These are phyloP conservation scores for Recurvirostra avosetta DNA, from an alignment of 2,113 vertebrate species.

Conservation along the genomic window DNA sequence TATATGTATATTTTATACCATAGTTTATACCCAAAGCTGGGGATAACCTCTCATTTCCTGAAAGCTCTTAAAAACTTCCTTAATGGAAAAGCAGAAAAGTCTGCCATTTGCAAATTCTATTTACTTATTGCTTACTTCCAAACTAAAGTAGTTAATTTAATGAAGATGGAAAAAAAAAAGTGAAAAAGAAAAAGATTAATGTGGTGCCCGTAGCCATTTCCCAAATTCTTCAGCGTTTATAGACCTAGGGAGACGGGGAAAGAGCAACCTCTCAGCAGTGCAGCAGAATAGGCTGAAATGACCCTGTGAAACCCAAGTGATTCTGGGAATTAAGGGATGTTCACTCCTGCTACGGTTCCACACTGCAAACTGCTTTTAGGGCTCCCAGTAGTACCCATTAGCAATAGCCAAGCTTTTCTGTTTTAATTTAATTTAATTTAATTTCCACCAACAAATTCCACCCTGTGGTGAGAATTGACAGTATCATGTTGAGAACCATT, in stretches of 20 bases:
- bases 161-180: background rate
- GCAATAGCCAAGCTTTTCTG: slow-evolving; percentile 40
- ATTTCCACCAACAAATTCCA: slow-evolving; percentile 56
- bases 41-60: background rate
- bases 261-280: slow-evolving; percentile 7
- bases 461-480: slow-evolving; percentile 57
- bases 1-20: background rate
- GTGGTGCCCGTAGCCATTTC: background rate
- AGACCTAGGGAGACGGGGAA: slow-evolving; percentile 24
- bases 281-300: background rate
- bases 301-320: background rate
- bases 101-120: background rate
- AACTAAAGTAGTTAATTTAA: slow-evolving; percentile 17
- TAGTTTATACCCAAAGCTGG: background rate
- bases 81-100: slow-evolving; percentile 6
- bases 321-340: slow-evolving; percentile 35
- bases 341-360: slow-evolving; percentile 4
- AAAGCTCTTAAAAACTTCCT: background rate
- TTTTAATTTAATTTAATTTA: slow-evolving; percentile 58
- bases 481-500: slow-evolving; percentile 52
- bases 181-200: background rate
- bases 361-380: slow-evolving; percentile 35
- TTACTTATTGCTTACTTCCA: background rate
- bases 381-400: slow-evolving; percentile 50
- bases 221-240: slow-evolving; percentile 33